Evolutionary conservation across 2,113 vertebrate genomes (phyloP).

Genomic region (Corythaixoides concolor): DNA sequence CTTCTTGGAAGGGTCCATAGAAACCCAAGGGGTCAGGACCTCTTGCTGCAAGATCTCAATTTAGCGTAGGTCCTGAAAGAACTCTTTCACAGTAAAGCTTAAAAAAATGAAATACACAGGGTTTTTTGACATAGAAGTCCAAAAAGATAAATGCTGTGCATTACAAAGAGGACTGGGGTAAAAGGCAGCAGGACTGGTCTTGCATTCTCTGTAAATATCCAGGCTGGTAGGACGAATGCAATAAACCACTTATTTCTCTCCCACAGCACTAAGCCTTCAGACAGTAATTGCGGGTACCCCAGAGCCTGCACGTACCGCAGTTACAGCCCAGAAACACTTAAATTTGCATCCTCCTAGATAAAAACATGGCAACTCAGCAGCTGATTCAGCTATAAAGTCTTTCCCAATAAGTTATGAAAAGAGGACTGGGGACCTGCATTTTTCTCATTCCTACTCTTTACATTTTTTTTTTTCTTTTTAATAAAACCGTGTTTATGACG

Average conservation of each 20-base stretch:
- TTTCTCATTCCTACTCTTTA: constrained; percentile 6
- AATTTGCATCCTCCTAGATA: constrained; percentile 16
- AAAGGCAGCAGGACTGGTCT: neutral
- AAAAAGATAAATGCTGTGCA: neutral
- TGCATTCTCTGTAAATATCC: neutral
- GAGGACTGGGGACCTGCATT: constrained; percentile 18
- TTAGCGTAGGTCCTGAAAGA: neutral
- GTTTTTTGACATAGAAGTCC: neutral
- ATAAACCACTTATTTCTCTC: neutral
- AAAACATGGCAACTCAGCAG: constrained; percentile 50
- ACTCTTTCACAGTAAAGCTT: neutral
- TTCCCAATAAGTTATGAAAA: constrained; percentile 44
- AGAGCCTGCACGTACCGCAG: neutral
- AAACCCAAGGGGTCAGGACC: neutral
- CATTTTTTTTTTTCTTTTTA: constrained; percentile 8
- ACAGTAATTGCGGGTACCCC: neutral
- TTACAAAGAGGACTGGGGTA: neutral
- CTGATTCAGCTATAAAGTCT: constrained; percentile 65
- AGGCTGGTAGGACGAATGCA: neutral
- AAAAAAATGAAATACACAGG: neutral
- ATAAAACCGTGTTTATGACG: constrained; percentile 51
- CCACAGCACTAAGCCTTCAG: neutral
- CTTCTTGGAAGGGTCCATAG: neutral
- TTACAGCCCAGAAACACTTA: neutral
- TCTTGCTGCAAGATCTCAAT: neutral